Percentiles rank a stretch among this genome's conserved stretches.
Conservation (phyloP, 2,888 invertebrate genomes). For the Lottia gigantea region DNA sequence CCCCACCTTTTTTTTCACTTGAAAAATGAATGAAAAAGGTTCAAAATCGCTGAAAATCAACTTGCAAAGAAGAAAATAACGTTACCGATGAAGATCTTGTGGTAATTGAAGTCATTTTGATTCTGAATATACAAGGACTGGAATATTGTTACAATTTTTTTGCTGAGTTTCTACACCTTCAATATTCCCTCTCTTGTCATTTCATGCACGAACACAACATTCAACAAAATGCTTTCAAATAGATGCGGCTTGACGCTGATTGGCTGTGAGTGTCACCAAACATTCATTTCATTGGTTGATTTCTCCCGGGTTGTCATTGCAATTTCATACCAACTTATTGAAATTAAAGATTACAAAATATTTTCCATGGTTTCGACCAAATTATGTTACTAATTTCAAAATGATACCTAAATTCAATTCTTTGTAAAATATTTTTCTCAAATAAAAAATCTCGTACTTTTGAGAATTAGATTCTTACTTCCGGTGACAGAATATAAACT, state of each 20-base stretch:
- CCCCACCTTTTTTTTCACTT: no score
- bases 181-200: constrained; percentile 23
- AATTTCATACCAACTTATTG: neutral
- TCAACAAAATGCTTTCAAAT: constrained; percentile 41
- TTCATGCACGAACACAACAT: constrained; percentile 14
- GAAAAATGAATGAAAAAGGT: no score
- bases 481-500: no score
- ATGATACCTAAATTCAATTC: no score
- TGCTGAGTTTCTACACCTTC: constrained; percentile 7
- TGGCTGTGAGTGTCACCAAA: constrained; percentile 38
- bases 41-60: neutral
- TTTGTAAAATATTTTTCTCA: no score
- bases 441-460: no score
- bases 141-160: constrained; percentile 13
- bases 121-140: constrained; percentile 15
- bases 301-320: neutral
- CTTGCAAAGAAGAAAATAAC: constrained; percentile 24
- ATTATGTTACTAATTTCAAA: neutral
- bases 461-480: no score
- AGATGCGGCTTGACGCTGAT: constrained; percentile 43
- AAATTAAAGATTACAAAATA: neutral
- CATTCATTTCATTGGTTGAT: constrained; percentile 47
- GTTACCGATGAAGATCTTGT: constrained; percentile 5
- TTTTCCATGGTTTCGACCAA: neutral
- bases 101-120: constrained; percentile 2